A percentile compares a stretch with the other conserved stretches of the same genome.
phyloP scores from a whole-genome alignment of 2,888 invertebrate genomes.

The Pyrocoelia pectoralis region DNA sequence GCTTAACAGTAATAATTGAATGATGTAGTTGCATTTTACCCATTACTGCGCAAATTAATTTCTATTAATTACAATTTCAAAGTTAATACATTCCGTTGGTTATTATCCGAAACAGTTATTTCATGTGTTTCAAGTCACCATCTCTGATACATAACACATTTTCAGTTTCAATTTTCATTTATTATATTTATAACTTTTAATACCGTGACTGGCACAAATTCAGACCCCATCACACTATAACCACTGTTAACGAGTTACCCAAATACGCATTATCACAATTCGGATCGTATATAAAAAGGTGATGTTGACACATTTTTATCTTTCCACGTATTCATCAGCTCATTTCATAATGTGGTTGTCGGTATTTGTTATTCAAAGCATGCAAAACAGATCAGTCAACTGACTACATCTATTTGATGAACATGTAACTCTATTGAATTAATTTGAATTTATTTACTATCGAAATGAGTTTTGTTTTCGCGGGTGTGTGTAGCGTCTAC shows the following conservation, averaged over 20 bases:
- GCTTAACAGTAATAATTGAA: too few species aligned
- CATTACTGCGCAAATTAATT: too few species aligned
- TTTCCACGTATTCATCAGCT: background rate
- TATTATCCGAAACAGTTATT: too few species aligned
- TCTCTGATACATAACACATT: too few species aligned
- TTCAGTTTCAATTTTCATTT: too few species aligned
- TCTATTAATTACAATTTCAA: too few species aligned
- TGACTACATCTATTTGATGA: constrained; percentile 3
- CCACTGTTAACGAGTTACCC: background rate
- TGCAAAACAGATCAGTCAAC: background rate
- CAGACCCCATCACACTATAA: background rate
- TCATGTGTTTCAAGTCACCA: too few species aligned
- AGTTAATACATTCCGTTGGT: too few species aligned
- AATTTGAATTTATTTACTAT: constrained; percentile 6
- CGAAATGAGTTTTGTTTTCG: background rate
- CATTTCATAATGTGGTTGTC: background rate
- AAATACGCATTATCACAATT: background rate
- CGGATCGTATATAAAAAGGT: background rate
- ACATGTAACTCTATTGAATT: constrained; percentile 2
- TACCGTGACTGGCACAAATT: too few species aligned
- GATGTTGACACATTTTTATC: background rate
- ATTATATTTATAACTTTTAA: too few species aligned
- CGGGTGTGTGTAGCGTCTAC: too few species aligned
- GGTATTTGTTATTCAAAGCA: constrained; percentile 6
- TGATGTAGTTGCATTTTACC: too few species aligned